phyloP scores from a whole-genome alignment of 2,888 invertebrate species.

The Bedellia somnulentella region DNA sequence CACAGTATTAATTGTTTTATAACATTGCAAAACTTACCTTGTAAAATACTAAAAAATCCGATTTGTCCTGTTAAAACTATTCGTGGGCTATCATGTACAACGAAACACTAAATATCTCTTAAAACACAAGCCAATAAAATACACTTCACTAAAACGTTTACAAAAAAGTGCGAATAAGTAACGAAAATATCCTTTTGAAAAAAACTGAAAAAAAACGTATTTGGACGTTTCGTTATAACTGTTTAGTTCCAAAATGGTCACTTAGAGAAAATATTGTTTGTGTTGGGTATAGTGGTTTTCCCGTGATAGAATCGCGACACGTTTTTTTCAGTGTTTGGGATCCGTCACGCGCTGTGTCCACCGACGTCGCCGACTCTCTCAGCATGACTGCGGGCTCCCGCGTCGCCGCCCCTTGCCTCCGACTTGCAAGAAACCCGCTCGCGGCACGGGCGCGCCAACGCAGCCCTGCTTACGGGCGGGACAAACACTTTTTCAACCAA shows the following conservation, averaged over 20 bases:
- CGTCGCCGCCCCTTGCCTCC: slow-evolving; percentile 50
- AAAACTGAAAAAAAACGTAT: slow-evolving; percentile 38
- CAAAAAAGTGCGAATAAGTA: slow-evolving; percentile 12
- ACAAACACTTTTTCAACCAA: slow-evolving; percentile 48
- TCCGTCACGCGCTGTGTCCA: slow-evolving; percentile 52
- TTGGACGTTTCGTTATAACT: slow-evolving; percentile 44
- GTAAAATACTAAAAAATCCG: too few species aligned
- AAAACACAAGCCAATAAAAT: slow-evolving; percentile 24
- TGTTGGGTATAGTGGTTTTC: slow-evolving; percentile 31
- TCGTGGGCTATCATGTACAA: too few species aligned
- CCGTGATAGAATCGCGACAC: slow-evolving; percentile 38
- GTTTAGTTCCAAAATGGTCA: slow-evolving; percentile 22
- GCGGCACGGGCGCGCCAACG: slow-evolving; percentile 50
- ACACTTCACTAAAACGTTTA: slow-evolving; percentile 44
- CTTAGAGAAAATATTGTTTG: slow-evolving; percentile 17
- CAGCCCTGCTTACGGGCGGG: slow-evolving; percentile 48
- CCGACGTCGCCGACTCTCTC: slow-evolving; percentile 52
- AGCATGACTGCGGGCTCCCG: slow-evolving; percentile 61
- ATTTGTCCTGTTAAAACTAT: too few species aligned
- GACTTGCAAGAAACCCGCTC: slow-evolving; percentile 23
- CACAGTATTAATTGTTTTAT: too few species aligned
- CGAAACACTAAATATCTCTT: slow-evolving; percentile 16
- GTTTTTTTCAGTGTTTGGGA: slow-evolving; percentile 44
- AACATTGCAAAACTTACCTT: too few species aligned
- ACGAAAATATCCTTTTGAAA: slow-evolving; percentile 38